Percentiles rank a stretch among this genome's conserved stretches.
These are phyloP conservation scores for Drosophila subobscura DNA, from an alignment of 1,140 invertebrate genomes.

Conservation along the genomic window DNA sequence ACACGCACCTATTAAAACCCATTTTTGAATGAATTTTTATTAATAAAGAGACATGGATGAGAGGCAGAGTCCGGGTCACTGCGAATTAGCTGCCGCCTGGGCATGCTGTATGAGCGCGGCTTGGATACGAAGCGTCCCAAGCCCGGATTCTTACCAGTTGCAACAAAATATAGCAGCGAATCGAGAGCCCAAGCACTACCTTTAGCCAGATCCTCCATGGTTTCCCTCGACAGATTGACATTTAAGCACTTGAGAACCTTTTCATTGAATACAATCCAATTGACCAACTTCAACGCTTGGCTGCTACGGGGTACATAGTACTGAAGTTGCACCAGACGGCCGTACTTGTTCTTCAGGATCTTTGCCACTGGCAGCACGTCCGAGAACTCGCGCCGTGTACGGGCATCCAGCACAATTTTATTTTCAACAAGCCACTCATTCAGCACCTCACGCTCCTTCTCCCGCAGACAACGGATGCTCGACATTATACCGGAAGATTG, in stretches of 20 bases:
- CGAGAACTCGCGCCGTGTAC: conserved; percentile 56
- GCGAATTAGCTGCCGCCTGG: too few species aligned
- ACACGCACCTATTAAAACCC: too few species aligned
- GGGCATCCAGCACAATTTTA: conserved; percentile 83
- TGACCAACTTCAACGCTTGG: conserved; percentile 87
- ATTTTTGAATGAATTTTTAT: too few species aligned
- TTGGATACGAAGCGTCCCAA: too few species aligned
- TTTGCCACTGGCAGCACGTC: conserved; percentile 90
- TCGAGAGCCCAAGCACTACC: too few species aligned
- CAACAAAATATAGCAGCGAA: too few species aligned
- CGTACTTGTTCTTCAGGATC: conserved; percentile 88
- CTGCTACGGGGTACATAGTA: conserved; percentile 89
- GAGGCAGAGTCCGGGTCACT: too few species aligned
- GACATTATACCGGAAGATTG: not conserved
- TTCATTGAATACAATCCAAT: conserved; percentile 89
- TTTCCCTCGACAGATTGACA: too few species aligned
- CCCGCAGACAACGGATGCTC: conserved; percentile 15
- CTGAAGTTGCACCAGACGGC: conserved; percentile 88
- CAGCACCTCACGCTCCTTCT: conserved; percentile 33
- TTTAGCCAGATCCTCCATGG: too few species aligned
- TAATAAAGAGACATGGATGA: too few species aligned
- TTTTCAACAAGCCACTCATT: conserved; percentile 87
- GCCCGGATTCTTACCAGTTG: too few species aligned
- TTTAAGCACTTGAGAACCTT: conserved; percentile 85
- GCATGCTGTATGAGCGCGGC: too few species aligned